Evolutionary conservation across 2,113 vertebrate genomes (phyloP), one percentile per base, ranked within the genome.

Genomic region (Callionymus lyra): DNA sequence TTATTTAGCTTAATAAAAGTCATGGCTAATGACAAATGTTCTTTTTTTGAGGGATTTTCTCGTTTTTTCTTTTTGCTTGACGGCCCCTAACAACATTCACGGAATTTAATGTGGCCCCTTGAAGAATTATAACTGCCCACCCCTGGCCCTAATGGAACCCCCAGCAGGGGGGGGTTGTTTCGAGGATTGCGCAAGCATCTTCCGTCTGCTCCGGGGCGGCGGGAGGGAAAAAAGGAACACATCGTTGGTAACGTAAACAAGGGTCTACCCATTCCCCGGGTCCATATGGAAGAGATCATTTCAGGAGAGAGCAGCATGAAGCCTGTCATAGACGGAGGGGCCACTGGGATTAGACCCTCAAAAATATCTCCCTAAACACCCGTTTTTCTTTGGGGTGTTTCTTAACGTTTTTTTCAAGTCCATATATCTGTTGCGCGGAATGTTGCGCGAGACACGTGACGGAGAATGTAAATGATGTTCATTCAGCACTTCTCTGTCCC

Each of bases 241-340:
- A 74, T 79, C 63, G 33, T 44, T 37, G 63, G 65, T 71, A 31
- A 10, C 70, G 77, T 77, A 82, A 84, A 83, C 64, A 80, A 49
- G 46, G n/a, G 34, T 48, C 63, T 66, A 51, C 65, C 68, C 65
- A 65, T 81, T 70, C 36, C n/a, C 64, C 48, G 12, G 34, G 47
- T 59, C 72, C 77, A 83, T 77, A 78, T 84, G 82, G 79, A 82
- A 82, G 59, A 68, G 55, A 82, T 77, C 81, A 82, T 50, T 56
- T 36, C 44, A 32, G 21, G 16, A 57, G 56, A 54, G 56, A 67
- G 48, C 37, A 45, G 60, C 51, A 38, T 74, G 66, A 76, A 42
- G 68, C 71, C 61, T 69, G 50, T 67, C 62, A 62, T 59, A 49
- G 47, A 41, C 41, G 38, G 53, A 41, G 43, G 38, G 53, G 44